A percentile compares a stretch with the other conserved stretches of the same genome.
Evolutionary conservation across 2,113 vertebrate genomes (phyloP).

Genomic region (Epinephelus cyanopodus): DNA sequence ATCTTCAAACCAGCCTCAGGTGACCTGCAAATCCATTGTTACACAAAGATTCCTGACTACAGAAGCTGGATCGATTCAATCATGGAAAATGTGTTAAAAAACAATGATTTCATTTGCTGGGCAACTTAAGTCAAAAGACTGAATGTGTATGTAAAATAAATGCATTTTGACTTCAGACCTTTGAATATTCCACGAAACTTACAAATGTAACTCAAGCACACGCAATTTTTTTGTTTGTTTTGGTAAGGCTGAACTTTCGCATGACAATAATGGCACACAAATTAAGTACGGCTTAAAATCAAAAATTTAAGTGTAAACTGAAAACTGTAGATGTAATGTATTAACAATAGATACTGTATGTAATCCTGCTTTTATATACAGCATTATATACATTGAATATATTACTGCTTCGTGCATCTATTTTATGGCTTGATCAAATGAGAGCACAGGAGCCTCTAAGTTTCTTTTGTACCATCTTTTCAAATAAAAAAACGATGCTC

Average conservation of each 20-base stretch:
- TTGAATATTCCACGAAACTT: neutral
- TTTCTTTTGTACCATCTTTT: neutral
- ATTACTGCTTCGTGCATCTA: neutral
- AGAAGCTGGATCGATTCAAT: slow-evolving; percentile 78
- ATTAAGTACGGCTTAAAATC: neutral
- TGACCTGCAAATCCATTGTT: slow-evolving; percentile 55
- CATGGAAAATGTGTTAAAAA: neutral
- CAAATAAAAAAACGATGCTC: neutral
- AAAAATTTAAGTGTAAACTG: neutral
- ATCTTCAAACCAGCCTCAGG: fast-evolving
- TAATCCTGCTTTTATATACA: neutral
- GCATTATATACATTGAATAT: neutral
- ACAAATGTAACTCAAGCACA: neutral
- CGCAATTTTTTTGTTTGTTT: neutral
- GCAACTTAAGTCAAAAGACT: neutral
- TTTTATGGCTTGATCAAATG: neutral
- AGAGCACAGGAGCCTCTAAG: neutral
- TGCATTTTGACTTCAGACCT: neutral
- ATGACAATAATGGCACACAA: neutral
- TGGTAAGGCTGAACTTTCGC: neutral
- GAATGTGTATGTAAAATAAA: no score
- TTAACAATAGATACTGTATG: neutral
- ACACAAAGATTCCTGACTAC: slow-evolving; percentile 79
- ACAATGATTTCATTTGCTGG: neutral
- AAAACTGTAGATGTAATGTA: neutral